Evolutionary conservation across 2,888 invertebrate species (phyloP).

Genomic region (Halocaridina rubra): DNA sequence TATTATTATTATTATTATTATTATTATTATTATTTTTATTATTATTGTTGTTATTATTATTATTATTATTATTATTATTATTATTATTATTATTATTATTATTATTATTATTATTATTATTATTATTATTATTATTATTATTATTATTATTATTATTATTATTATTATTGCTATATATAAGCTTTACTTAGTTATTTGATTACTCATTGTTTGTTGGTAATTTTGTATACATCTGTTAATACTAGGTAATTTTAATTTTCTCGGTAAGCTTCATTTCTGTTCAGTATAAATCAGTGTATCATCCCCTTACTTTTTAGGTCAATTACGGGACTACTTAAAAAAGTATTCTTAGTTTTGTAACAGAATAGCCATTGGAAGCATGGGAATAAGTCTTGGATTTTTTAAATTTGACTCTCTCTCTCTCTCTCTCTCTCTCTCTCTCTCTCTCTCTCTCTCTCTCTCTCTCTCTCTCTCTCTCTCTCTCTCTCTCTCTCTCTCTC

Average conservation of each 20-base stretch:
- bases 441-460: not conserved
- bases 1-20: not conserved
- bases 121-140: not conserved
- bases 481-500: not conserved
- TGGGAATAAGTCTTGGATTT: too few species aligned
- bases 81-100: not conserved
- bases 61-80: not conserved
- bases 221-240: not conserved
- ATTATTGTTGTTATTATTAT: not conserved
- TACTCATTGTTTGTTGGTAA: too few species aligned
- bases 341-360: too few species aligned
- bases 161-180: too few species aligned
- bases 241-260: not conserved
- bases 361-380: too few species aligned
- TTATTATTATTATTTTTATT: not conserved
- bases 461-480: not conserved
- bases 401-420: not conserved
- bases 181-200: too few species aligned
- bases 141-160: not conserved
- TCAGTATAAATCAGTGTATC: too few species aligned
- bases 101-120: not conserved
- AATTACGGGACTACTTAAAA: too few species aligned
- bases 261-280: too few species aligned
- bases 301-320: not conserved
- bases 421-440: not conserved